Percentiles rank a stretch among this genome's conserved stretches.
Conservation (phyloP, 2,797 vertebrate genomes). For the Hemibagrus guttatus region DNA sequence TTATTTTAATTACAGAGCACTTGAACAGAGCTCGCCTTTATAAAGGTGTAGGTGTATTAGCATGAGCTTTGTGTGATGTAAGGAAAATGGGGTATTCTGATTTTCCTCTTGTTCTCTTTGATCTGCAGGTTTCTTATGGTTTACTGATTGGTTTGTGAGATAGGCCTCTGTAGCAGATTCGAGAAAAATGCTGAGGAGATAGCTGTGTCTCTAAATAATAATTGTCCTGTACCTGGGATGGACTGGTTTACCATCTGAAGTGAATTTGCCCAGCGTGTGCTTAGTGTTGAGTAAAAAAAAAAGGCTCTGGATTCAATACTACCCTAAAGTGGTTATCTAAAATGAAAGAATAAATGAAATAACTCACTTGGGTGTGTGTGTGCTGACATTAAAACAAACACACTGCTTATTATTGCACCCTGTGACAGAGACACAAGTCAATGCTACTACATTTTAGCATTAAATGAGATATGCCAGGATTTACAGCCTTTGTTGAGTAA, state of each 20-base stretch:
- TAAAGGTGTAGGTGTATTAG: constrained; percentile 24
- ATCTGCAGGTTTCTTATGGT: constrained; percentile 61
- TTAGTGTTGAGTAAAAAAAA: neutral
- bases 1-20: constrained; percentile 43
- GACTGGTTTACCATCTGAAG: neutral
- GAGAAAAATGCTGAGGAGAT: neutral
- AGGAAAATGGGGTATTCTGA: neutral
- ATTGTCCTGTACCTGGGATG: neutral
- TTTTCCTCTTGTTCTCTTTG: constrained; percentile 46
- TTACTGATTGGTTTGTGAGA: constrained; percentile 8
- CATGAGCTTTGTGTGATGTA: neutral
- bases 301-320: neutral
- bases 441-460: neutral
- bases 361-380: neutral
- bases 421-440: neutral
- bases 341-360: neutral
- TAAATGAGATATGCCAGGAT: neutral
- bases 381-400: neutral
- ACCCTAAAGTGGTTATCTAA: neutral
- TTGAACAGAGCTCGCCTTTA: constrained; percentile 20
- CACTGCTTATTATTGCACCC: neutral
- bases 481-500: neutral
- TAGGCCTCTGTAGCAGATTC: neutral
- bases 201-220: neutral
- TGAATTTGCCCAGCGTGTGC: neutral